Base-by-base conservation (phyloP, 2,113 vertebrate genomes). In the Rhinoptilus africanus region DNA sequence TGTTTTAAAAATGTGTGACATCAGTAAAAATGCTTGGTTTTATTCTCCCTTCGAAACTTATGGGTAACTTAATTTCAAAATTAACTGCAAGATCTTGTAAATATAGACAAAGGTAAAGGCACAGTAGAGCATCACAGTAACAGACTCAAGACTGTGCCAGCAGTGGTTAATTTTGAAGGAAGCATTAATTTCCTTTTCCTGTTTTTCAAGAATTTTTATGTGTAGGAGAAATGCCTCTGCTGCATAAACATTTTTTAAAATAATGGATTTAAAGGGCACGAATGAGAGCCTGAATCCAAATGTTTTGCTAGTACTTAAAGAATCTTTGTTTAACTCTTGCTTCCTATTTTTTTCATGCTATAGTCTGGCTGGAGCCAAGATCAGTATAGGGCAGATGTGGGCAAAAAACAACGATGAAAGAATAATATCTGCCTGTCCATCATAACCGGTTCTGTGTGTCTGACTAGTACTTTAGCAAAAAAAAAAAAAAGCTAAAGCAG, bases 181-280 rank as follows among this genome's bases (percentile, higher is more conserved):
- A 96, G 34, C 54, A 34, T 96, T 88, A 11, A 94, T 95, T 97
- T 97, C 96, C 96, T 85, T 76, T 97, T 97, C 96, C 96, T 97
- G 97, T 97, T 97, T 96, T 92, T 96, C 79, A 97, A 73, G 69
- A 94, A 88, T 68, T 93, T 92, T 91, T 80, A 72, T 88, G 67
- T 87, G 85, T 75, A 68, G 67, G 60, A 95, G 73, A 94, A 95
- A 91, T 88, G 80, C 43, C 67, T 76, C 63, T 92, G 80, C 89
- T 93, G 71, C 78, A 91, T 81, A 93, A 88, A 92, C 35, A 32
- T 82, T 80, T 95, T 93, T 89, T 28, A 5, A 59, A 93, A 89
- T 83, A 93, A 78, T 87, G 43, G 4, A 17, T 92, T 74, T 89
- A 92, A 94, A 88, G 66, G 50, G 32, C 72, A 80, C 5, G 18